These are phyloP conservation scores for Acanthisitta chloris DNA, from an alignment of 2,113 vertebrate species.

Conservation along the genomic window DNA sequence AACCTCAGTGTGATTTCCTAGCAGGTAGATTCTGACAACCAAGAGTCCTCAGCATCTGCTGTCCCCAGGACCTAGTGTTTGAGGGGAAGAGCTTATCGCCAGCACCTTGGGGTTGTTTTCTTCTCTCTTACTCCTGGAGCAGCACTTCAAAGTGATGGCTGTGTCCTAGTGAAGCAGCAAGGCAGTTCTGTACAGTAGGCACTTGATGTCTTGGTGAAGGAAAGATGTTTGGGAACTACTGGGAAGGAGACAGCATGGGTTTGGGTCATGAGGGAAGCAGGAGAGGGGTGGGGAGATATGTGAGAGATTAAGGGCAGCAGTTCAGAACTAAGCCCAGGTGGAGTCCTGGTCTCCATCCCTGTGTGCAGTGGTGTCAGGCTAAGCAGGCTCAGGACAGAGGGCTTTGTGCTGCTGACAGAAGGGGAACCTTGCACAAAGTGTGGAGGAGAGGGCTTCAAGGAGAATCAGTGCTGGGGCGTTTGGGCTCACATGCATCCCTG, in stretches of 20 bases:
- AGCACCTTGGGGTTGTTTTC: background rate
- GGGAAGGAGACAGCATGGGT: background rate
- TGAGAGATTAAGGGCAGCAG: background rate
- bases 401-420: background rate
- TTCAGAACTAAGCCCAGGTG: background rate
- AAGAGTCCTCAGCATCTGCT: background rate
- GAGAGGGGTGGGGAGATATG: rapidly evolving
- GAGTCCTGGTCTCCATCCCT: background rate
- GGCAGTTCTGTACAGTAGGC: background rate
- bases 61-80: background rate
- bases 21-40: background rate
- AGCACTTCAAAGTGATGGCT: background rate
- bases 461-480: background rate
- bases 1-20: background rate
- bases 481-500: rapidly evolving
- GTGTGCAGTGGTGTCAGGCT: background rate
- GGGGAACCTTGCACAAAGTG: rapidly evolving
- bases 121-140: background rate
- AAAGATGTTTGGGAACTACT: background rate
- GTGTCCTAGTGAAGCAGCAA: background rate
- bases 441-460: background rate
- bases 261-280: background rate
- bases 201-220: background rate
- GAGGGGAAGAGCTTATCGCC: background rate
- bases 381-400: background rate